phyloP scores from a whole-genome alignment of 2,888 invertebrate genomes.

The Sarcophaga variegata region DNA sequence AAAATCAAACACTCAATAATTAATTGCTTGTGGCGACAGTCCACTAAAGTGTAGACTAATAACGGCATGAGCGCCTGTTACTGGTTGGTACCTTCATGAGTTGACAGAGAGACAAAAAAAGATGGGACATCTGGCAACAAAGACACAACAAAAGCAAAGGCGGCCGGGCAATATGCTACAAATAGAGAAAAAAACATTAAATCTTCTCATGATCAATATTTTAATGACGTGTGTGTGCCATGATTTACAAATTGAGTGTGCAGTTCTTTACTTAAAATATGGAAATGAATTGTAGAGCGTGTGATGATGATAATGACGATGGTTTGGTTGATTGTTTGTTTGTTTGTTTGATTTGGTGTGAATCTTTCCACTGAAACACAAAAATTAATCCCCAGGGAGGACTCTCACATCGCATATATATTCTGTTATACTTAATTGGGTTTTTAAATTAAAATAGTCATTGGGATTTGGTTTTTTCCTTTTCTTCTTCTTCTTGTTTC shows the following conservation, averaged over 20 bases:
- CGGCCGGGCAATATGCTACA: not conserved
- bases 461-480: not conserved
- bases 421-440: not conserved
- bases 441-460: constrained; percentile 13
- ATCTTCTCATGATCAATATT: constrained; percentile 31
- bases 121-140: constrained; percentile 47
- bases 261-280: not conserved
- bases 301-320: not conserved
- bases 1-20: constrained; percentile 45
- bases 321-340: not conserved
- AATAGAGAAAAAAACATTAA: constrained; percentile 29
- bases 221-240: constrained; percentile 53
- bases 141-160: not conserved
- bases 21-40: constrained; percentile 65
- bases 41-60: constrained; percentile 8
- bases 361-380: constrained; percentile 29
- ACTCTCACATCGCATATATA: constrained; percentile 7
- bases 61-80: constrained; percentile 63
- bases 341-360: constrained; percentile 3
- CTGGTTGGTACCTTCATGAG: constrained; percentile 58
- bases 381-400: constrained; percentile 66
- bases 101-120: not conserved
- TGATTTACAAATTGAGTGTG: constrained; percentile 47
- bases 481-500: not conserved
- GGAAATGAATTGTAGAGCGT: not conserved